A percentile compares a stretch with the other conserved stretches of the same genome.
Evolutionary conservation across 2,797 vertebrate genomes (phyloP).

Genomic region (Hydrolagus colliei): DNA sequence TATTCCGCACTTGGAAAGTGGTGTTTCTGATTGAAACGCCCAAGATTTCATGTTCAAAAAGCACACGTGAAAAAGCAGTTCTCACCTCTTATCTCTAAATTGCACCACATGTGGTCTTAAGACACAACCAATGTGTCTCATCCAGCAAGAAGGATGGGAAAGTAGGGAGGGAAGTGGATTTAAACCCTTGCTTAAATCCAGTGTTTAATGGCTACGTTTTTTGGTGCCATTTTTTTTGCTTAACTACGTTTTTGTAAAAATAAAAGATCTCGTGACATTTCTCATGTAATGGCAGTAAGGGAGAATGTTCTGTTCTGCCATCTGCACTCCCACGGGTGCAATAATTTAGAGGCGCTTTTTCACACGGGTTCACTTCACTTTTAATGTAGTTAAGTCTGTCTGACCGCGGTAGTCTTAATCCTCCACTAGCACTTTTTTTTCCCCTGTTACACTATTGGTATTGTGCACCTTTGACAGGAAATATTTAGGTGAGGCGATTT

Average conservation of each 20-base stretch:
- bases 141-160: background rate
- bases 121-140: background rate
- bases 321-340: background rate
- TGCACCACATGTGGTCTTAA: slow-evolving; percentile 7
- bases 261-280: background rate
- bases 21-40: slow-evolving; percentile 2
- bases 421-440: background rate
- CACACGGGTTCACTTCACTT: background rate
- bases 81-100: background rate
- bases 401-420: background rate
- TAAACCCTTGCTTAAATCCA: background rate
- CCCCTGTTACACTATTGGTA: background rate
- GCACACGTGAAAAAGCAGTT: slow-evolving; percentile 17
- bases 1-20: background rate
- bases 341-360: background rate
- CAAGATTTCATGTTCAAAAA: slow-evolving; percentile 17
- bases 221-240: too few species aligned
- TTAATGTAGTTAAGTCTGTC: background rate
- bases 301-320: background rate
- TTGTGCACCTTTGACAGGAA: background rate
- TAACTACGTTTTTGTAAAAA: too few species aligned
- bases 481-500: background rate
- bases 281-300: background rate
- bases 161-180: background rate
- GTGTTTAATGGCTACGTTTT: background rate